These are phyloP conservation scores for Orchestia grillus DNA, from an alignment of 1,140 invertebrate species.

Conservation along the genomic window DNA sequence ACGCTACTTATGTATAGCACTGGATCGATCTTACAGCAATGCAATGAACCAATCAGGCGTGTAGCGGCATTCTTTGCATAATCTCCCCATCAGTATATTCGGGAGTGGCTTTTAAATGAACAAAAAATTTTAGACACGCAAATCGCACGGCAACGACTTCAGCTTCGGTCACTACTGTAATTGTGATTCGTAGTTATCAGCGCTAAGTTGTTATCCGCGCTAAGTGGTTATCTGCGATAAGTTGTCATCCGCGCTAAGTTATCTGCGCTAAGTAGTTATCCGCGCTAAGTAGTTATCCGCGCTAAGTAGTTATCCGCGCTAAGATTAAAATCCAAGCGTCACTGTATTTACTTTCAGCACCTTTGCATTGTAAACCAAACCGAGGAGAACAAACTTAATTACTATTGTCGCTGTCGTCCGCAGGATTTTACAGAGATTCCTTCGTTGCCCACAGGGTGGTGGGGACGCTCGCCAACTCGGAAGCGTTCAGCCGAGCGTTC, in stretches of 20 bases:
- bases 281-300: neutral
- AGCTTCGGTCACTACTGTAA: neutral
- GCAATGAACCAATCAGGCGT: no score
- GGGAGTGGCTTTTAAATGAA: neutral
- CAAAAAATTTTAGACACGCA: neutral
- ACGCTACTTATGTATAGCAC: no score
- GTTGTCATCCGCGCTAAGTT: no score
- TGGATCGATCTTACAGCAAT: no score
- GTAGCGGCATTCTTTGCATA: no score
- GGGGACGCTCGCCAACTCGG: constrained; percentile 74
- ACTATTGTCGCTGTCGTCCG: neutral
- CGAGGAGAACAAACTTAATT: neutral
- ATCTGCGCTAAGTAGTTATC: no score
- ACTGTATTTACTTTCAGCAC: neutral
- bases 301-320: neutral
- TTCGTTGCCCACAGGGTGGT: constrained; percentile 71
- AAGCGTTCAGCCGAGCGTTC: constrained; percentile 74
- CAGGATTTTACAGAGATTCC: neutral
- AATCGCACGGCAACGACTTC: neutral
- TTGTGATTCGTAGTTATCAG: no score
- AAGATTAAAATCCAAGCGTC: neutral
- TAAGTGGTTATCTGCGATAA: no score
- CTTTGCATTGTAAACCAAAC: neutral
- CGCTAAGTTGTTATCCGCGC: no score
- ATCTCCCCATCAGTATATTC: no score